phyloP scores from a whole-genome alignment of 1,140 invertebrate species.

The Apolygus lucorum region DNA sequence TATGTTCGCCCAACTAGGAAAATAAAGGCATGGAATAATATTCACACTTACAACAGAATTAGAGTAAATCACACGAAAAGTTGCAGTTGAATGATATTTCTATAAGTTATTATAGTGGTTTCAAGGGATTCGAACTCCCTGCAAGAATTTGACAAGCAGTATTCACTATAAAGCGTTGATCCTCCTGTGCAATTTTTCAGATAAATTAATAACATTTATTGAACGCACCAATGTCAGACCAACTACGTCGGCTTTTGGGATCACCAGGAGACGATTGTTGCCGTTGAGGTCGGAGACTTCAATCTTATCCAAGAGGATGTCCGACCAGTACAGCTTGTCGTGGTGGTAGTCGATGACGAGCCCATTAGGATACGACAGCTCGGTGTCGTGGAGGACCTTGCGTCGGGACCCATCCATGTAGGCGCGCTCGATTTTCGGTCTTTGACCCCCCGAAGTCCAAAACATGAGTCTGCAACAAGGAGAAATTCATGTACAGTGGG shows the following conservation, averaged over 20 bases:
- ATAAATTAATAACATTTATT: conserved; percentile 50
- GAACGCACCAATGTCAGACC: conserved; percentile 56
- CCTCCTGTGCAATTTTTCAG: no score
- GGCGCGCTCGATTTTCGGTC: conserved; percentile 74
- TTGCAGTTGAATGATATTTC: no score
- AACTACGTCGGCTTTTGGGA: conserved; percentile 64
- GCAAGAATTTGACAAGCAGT: no score
- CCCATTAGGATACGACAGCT: conserved; percentile 85
- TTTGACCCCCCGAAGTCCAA: conserved; percentile 85
- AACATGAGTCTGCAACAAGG: conserved; percentile 61
- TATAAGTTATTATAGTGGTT: no score
- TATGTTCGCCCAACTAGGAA: conserved; percentile 56
- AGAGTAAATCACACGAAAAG: no score
- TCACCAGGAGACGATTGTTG: conserved; percentile 58
- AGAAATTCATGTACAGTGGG: no score
- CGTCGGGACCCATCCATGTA: conserved; percentile 72
- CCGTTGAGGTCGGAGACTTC: conserved; percentile 81
- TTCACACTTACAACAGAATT: no score
- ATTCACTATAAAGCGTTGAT: no score
- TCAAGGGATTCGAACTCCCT: no score
- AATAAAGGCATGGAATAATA: no score
- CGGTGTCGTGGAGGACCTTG: conserved; percentile 64
- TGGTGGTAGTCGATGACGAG: conserved; percentile 76
- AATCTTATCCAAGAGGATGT: conserved; percentile 80
- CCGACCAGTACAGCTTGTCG: conserved; percentile 77